Base-by-base conservation (phyloP, 1,140 invertebrate genomes). In the Trinorchestia longiramus region DNA sequence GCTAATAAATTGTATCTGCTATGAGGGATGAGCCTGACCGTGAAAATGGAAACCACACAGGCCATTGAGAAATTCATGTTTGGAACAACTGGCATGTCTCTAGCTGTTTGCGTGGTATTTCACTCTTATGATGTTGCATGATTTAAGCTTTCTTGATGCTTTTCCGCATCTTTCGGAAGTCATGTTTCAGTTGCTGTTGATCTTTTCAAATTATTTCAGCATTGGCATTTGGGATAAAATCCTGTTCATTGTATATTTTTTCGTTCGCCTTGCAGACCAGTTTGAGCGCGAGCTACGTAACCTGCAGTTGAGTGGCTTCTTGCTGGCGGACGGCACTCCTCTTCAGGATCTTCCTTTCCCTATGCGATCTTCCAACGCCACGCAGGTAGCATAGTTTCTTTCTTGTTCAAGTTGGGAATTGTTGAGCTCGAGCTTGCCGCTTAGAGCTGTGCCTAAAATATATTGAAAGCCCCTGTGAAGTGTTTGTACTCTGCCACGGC, bases 241-340 rank as follows among this genome's bases (percentile, higher is more conserved):
- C 8, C 15, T 36, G 19, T 28, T 36, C 19, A 53, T 77, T 3
- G 28, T 77, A 28, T 77, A 36, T 77, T 77, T 77, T 36, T 77
- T 77, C 28, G 28, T 36, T 11, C 15, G 36, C 62, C 19, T 47
- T 11, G 42, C 96, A 97, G 96, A 97, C 96, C 96, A 96, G 42
- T 97, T 97, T 87, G 96, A 97, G 96, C 95, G 53, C 17, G 96
- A 97, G 87, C 94, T 97, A 87, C 92, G 77, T 36, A 96, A 96
- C 0, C 94, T 97, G 8, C 96, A 96, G 62, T 95, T 96, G 92
- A 96, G 96, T 41, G 96, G 96, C 23, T 97, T 97, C 95, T 36
- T 95, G 43, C 95, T 97, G 42, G 88, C 96, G 23, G 96, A 96
- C 87, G 96, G 96, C 28, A 97, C 96, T 15, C 96, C 96, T 43